A percentile compares a stretch with the other conserved stretches of the same genome.
Conservation (phyloP, 2,888 invertebrate genomes). For the Thymelicus lineola region DNA sequence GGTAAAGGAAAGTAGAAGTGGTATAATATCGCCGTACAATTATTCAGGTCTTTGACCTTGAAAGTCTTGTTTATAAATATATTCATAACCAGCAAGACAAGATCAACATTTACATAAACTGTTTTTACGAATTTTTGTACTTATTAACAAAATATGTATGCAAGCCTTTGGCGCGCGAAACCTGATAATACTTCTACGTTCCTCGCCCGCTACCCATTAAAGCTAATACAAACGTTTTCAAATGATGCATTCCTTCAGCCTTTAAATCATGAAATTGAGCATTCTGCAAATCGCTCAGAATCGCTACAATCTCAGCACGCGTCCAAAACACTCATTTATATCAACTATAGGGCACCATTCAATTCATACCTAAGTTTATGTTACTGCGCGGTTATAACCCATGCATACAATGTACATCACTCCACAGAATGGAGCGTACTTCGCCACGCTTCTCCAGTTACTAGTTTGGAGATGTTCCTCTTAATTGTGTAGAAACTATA, state of each 20-base stretch:
- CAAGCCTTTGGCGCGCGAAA: too few relatives aligned
- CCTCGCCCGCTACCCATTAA: too few relatives aligned
- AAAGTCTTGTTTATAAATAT: too few relatives aligned
- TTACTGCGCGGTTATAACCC: not conserved
- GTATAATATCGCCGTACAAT: too few relatives aligned
- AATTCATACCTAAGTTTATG: not conserved
- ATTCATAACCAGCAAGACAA: too few relatives aligned
- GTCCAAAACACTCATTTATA: conserved; percentile 14
- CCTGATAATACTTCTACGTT: too few relatives aligned
- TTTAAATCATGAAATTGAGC: not conserved
- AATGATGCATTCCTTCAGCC: not conserved
- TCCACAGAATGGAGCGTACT: not conserved
- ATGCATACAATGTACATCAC: not conserved
- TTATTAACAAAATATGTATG: too few relatives aligned
- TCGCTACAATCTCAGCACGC: not conserved
- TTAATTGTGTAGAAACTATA: conserved; percentile 10
- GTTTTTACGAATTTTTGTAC: too few relatives aligned
- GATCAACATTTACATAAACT: too few relatives aligned
- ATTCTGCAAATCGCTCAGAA: not conserved
- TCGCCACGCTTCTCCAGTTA: not conserved
- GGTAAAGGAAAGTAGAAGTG: not conserved
- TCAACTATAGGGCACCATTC: conserved; percentile 24
- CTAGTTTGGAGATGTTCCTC: conserved; percentile 4
- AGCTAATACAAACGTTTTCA: not conserved
- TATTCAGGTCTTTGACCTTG: too few relatives aligned